phyloP scores from a whole-genome alignment of 2,888 invertebrate species.

The Acanthosepion esculentum region DNA sequence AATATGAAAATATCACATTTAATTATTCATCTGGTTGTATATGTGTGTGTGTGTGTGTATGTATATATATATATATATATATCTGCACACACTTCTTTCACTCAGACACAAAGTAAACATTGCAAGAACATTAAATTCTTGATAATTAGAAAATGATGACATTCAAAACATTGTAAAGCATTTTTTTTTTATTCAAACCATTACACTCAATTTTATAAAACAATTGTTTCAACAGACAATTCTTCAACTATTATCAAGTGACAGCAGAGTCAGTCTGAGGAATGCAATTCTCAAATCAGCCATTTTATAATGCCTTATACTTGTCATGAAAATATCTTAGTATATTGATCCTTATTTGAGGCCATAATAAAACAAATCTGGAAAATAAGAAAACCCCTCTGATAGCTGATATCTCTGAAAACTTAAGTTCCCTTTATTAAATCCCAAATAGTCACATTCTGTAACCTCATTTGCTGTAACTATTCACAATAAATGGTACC shows the following conservation, averaged over 20 bases:
- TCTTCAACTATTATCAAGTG: not conserved
- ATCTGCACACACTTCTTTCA: no score
- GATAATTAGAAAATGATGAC: no score
- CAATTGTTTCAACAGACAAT: not conserved
- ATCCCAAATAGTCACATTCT: not conserved
- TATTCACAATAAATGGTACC: not conserved
- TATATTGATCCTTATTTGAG: not conserved
- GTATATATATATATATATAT: no score
- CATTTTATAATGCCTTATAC: not conserved
- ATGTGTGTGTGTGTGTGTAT: no score
- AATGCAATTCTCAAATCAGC: not conserved
- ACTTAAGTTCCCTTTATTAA: not conserved
- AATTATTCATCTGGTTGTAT: no score
- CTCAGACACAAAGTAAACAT: no score
- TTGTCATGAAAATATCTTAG: not conserved
- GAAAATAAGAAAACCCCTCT: no score
- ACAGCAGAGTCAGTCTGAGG: not conserved
- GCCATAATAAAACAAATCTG: not conserved
- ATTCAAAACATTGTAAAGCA: no score
- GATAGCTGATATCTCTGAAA: no score
- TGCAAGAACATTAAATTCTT: no score
- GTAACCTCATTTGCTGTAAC: not conserved
- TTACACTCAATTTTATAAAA: not conserved
- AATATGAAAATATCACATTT: no score
- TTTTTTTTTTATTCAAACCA: not conserved